Evolutionary conservation across 2,888 invertebrate genomes (phyloP), one percentile per base, ranked within the genome.

Genomic region (Oasisia sp.): DNA sequence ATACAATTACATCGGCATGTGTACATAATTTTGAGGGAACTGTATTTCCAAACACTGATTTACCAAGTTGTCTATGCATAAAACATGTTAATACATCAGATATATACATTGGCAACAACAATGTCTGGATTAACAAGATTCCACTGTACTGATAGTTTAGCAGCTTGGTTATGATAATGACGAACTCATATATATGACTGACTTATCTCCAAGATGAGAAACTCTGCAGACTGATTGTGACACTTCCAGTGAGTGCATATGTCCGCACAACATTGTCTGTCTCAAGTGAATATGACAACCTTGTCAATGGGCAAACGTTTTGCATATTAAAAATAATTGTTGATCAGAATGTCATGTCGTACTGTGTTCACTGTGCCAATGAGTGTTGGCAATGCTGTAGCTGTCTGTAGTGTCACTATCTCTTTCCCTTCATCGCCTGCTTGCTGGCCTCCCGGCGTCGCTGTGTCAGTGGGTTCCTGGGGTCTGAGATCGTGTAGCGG

Each of bases 401-500:
- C 14, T 14, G 9, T 1, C 27, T n/a, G 27, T n/a, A 27, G 27
- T 74, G 1, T 92, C 44, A 89, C 14, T 45, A 89, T 91, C n/a
- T 93, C 91, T 91, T 92, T 32, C 90, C 89, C 89, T 92, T 92
- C 89, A 32, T 92, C 90, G 91, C 92, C 0, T 93, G 89, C 50
- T 94, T 93, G 89, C 92, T 93, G 27, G 90, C 96, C 95, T 98
- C 98, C 92, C 99, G 97, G 95, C 99, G 97, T 91, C 99, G 97
- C 97, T 99, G 98, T 95, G 98, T 99, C 7, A 99, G 96, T 0
- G 99, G 98, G 97, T 99, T 99, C 94, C 99, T 97, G 0, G 99
- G 99, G 96, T 99, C 99, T 95, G 98, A 98, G 50, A 99, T 98
- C 95, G 99, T 99, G 96, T 99, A 99, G 98, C 99, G 98, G 95